Percentiles rank a stretch among this genome's conserved stretches.
These are phyloP conservation scores for Athetis lepigone DNA, from an alignment of 2,888 invertebrate genomes.

Conservation along the genomic window DNA sequence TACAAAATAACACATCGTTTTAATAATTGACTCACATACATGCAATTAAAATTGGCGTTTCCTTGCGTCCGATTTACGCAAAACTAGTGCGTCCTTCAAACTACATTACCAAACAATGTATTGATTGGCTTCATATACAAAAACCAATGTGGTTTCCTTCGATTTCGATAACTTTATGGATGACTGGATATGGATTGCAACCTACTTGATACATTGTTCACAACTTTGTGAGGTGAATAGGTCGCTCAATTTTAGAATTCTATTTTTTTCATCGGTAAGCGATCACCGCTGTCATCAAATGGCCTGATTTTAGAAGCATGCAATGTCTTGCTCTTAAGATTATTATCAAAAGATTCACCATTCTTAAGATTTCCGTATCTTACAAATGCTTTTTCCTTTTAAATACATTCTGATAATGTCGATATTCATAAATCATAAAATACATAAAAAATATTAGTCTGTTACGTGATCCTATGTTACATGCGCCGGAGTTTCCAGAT, in stretches of 20 bases:
- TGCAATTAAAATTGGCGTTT: slow-evolving; percentile 73
- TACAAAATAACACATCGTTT: slow-evolving; percentile 48
- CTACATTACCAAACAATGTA: slow-evolving; percentile 64
- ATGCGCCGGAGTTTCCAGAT: slow-evolving; percentile 64
- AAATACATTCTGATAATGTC: background rate
- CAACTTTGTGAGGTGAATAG: background rate
- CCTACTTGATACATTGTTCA: background rate
- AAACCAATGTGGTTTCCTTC: slow-evolving; percentile 55
- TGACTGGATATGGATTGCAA: slow-evolving; percentile 29
- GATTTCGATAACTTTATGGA: slow-evolving; percentile 50
- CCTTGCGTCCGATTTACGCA: slow-evolving; percentile 74
- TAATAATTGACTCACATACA: slow-evolving; percentile 62
- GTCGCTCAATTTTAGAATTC: no score
- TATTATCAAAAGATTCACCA: background rate
- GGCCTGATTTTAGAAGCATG: background rate
- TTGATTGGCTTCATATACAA: slow-evolving; percentile 48
- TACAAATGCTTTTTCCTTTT: background rate
- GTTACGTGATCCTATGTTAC: slow-evolving; percentile 49
- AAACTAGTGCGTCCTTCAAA: slow-evolving; percentile 70
- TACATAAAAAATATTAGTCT: slow-evolving; percentile 14
- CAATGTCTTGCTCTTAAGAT: background rate
- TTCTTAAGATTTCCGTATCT: background rate
- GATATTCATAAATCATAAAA: background rate
- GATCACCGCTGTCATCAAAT: background rate
- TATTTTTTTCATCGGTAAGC: background rate